Conservation (phyloP, 2,888 invertebrate species). For the Oxyteleia sp. region DNA sequence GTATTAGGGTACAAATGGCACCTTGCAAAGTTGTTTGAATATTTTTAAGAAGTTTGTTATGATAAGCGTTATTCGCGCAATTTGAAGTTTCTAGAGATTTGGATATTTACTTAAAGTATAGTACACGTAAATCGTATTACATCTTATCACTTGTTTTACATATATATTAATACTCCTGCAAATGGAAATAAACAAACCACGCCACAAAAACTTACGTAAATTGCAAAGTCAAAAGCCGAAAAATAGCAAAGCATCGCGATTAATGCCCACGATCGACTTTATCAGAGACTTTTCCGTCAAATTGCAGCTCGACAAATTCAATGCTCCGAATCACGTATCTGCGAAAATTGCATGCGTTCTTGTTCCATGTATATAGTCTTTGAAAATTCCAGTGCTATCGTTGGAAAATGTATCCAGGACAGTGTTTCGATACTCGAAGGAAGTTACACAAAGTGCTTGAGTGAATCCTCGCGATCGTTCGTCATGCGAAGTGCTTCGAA, state of each 20-base stretch:
- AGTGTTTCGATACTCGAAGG: constrained; percentile 61
- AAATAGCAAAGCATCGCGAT: constrained; percentile 29
- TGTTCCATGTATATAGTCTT: constrained; percentile 52
- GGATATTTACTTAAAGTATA: too few species aligned
- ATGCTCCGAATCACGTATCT: constrained; percentile 63
- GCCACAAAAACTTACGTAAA: background rate
- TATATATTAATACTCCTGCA: too few species aligned
- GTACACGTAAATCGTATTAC: too few species aligned
- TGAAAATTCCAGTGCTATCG: constrained; percentile 63
- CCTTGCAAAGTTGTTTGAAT: too few species aligned
- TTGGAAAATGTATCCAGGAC: constrained; percentile 67
- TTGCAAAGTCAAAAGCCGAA: constrained; percentile 20
- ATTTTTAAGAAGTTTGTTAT: too few species aligned
- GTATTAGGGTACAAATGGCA: too few species aligned
- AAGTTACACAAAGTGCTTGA: constrained; percentile 72
- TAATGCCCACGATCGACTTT: constrained; percentile 42
- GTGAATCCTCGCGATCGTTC: constrained; percentile 71
- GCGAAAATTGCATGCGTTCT: constrained; percentile 60
- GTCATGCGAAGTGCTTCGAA: constrained; percentile 72
- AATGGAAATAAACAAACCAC: constrained; percentile 5
- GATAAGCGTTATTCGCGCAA: too few species aligned
- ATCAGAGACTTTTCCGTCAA: constrained; percentile 53
- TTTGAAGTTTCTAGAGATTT: too few species aligned
- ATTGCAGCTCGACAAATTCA: constrained; percentile 49
- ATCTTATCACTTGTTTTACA: too few species aligned